Evolutionary conservation across 2,113 vertebrate species (phyloP).

Genomic region (Sinocyclocheilus grahami): DNA sequence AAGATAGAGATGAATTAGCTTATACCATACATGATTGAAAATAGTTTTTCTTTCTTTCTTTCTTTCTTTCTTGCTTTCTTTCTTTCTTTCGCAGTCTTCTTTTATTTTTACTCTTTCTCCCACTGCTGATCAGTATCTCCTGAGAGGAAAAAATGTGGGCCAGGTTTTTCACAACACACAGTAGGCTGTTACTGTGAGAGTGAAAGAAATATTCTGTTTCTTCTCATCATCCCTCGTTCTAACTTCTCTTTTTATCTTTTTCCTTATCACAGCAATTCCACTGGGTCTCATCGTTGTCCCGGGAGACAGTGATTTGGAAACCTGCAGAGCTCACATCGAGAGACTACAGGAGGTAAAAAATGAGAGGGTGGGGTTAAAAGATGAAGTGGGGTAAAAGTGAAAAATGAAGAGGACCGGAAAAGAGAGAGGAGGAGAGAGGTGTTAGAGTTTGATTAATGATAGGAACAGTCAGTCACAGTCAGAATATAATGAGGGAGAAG

Average conservation of each 20-base stretch:
- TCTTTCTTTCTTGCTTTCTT: no score
- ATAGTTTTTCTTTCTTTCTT: no score
- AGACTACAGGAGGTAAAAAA: slow-evolving; percentile 87
- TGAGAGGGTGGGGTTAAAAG: neutral
- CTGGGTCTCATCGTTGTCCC: slow-evolving; percentile 90
- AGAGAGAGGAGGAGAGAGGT: neutral
- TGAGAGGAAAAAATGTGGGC: slow-evolving; percentile 34
- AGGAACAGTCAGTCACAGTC: neutral
- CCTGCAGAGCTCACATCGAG: slow-evolving; percentile 88
- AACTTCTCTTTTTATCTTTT: slow-evolving; percentile 38
- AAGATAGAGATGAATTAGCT: neutral
- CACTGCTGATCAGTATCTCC: slow-evolving; percentile 19
- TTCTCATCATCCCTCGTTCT: slow-evolving; percentile 20
- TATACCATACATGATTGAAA: no score
- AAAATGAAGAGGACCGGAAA: neutral
- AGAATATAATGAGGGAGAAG: neutral
- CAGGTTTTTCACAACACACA: slow-evolving; percentile 18
- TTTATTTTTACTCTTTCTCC: neutral
- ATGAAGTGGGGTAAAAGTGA: slow-evolving; percentile 9
- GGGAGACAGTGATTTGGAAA: slow-evolving; percentile 91
- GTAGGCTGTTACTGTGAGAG: slow-evolving; percentile 20
- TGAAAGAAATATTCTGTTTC: slow-evolving; percentile 33
- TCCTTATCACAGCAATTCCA: slow-evolving; percentile 80
- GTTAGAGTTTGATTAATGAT: slow-evolving; percentile 13
- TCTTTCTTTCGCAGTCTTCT: no score